These are phyloP conservation scores for Liodrosophila aerea DNA, from an alignment of 2,888 invertebrate genomes.

Conservation along the genomic window DNA sequence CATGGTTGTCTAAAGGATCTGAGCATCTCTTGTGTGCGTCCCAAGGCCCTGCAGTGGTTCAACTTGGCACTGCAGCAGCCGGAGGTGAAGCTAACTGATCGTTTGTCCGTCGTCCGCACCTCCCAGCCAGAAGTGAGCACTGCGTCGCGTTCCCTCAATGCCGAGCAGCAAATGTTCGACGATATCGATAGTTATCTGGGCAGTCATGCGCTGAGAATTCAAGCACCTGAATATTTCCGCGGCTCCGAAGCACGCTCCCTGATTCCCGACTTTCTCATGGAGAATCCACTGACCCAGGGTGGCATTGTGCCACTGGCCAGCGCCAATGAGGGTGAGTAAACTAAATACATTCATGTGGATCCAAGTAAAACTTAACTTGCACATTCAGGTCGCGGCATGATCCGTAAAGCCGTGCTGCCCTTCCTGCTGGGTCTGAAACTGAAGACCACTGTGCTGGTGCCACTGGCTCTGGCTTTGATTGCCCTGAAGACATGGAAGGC, in stretches of 20 bases:
- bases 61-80: slow-evolving; percentile 87
- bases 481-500: slow-evolving; percentile 96
- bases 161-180: slow-evolving; percentile 85
- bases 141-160: slow-evolving; percentile 71
- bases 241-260: slow-evolving; percentile 80
- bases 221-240: slow-evolving; percentile 86
- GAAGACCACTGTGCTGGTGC: slow-evolving; percentile 92
- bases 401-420: slow-evolving; percentile 92
- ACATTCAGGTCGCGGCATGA: slow-evolving; percentile 88
- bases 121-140: slow-evolving; percentile 52
- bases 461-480: slow-evolving; percentile 90
- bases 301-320: slow-evolving; percentile 88
- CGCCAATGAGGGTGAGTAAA: slow-evolving; percentile 80
- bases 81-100: slow-evolving; percentile 89
- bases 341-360: neutral
- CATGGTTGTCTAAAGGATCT: slow-evolving; percentile 87
- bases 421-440: slow-evolving; percentile 93
- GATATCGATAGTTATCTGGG: slow-evolving; percentile 89
- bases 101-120: slow-evolving; percentile 88
- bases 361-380: neutral
- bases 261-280: slow-evolving; percentile 78
- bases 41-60: slow-evolving; percentile 90
- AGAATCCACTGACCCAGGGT: slow-evolving; percentile 85
- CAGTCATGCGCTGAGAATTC: slow-evolving; percentile 89
- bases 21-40: slow-evolving; percentile 89